Evolutionary conservation across 1,140 invertebrate genomes (phyloP).

Genomic region (Penaeus chinensis): DNA sequence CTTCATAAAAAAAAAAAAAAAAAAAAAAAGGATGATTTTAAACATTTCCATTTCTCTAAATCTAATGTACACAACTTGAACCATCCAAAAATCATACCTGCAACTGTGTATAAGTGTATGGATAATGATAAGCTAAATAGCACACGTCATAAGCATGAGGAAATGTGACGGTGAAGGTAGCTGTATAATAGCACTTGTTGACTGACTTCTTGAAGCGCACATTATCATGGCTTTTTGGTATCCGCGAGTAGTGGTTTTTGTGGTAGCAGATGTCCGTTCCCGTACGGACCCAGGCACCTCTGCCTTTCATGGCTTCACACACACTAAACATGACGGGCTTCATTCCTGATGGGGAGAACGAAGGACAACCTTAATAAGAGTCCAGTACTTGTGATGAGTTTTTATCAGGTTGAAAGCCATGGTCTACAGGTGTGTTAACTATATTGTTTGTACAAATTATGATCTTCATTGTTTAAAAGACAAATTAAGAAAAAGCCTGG

Average conservation of each 20-base stretch:
- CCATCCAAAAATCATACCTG: slow-evolving; percentile 70
- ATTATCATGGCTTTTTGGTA: slow-evolving; percentile 42
- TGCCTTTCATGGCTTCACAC: slow-evolving; percentile 75
- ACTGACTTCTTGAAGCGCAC: slow-evolving; percentile 69
- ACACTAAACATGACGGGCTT: slow-evolving; percentile 91
- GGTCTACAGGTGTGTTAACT: neutral
- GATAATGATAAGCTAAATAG: slow-evolving; percentile 92
- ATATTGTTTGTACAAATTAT: neutral
- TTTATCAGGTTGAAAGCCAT: too few species aligned
- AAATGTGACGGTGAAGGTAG: slow-evolving; percentile 86
- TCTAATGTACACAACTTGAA: too few species aligned
- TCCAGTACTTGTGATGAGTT: neutral
- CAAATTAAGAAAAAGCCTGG: too few species aligned
- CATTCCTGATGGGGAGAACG: slow-evolving; percentile 76
- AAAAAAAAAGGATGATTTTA: too few species aligned
- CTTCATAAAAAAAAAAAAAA: too few species aligned
- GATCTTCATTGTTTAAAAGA: too few species aligned
- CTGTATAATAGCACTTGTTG: slow-evolving; percentile 78
- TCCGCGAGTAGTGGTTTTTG: slow-evolving; percentile 69
- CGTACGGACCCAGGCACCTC: slow-evolving; percentile 78
- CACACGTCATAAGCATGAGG: slow-evolving; percentile 83
- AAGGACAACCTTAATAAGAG: slow-evolving; percentile 21
- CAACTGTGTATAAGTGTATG: slow-evolving; percentile 86
- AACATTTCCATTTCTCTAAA: too few species aligned
- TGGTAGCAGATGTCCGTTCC: slow-evolving; percentile 88